Evolutionary conservation across 2,888 invertebrate species (phyloP).

Genomic region (Eremobia ochroleuca): DNA sequence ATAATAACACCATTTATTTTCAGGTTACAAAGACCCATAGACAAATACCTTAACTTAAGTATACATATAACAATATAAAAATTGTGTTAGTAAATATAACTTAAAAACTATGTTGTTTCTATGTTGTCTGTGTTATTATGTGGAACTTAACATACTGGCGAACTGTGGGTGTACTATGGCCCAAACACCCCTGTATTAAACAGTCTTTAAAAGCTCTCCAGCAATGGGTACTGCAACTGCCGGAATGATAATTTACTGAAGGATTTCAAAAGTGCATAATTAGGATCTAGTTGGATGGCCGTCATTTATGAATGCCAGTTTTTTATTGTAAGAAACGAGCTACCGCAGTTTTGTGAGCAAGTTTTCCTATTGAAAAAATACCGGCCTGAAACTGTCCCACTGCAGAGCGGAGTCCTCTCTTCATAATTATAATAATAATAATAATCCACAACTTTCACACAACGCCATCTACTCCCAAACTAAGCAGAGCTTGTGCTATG

Average conservation of each 20-base stretch:
- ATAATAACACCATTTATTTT: no score
- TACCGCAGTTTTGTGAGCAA: not conserved
- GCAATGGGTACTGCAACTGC: not conserved
- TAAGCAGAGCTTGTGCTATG: no score
- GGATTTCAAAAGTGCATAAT: not conserved
- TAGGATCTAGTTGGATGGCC: not conserved
- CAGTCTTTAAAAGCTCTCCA: not conserved
- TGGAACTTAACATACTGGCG: not conserved
- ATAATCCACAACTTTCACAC: no score
- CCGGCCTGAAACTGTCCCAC: rapidly evolving
- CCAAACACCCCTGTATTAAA: not conserved
- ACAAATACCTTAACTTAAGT: no score
- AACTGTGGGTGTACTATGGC: not conserved
- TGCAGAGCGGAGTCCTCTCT: no score
- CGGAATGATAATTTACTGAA: not conserved
- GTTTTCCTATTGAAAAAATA: not conserved
- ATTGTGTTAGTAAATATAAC: no score
- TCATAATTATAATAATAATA: no score
- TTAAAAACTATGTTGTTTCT: no score
- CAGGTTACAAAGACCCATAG: no score
- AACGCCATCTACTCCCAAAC: no score
- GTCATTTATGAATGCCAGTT: not conserved
- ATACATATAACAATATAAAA: no score
- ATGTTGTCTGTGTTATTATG: no score
- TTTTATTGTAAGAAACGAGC: not conserved